Evolutionary conservation across 2,797 vertebrate genomes (phyloP), one percentile per base, ranked within the genome.

Genomic region (Labeo calbasu): DNA sequence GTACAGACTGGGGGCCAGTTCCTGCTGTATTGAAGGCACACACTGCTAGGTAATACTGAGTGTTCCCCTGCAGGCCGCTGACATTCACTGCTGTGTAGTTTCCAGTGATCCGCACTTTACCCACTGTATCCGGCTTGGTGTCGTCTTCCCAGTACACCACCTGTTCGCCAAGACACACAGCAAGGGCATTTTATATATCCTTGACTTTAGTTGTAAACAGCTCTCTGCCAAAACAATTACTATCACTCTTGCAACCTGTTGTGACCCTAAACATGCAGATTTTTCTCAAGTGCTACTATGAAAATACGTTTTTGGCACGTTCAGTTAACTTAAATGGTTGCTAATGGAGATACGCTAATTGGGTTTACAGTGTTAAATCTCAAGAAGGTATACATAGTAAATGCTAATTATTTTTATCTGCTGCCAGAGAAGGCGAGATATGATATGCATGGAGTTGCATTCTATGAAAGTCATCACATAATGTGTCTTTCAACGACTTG

Each of bases 21-120:
- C 98, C 98, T 0, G 97, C 97, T 0, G 96, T 98, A 89, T 98
- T 99, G 84, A 96, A 98, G 48, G 97, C 97, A n/a, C 96, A 94
- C 85, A 98, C 97, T 32, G 96, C 94, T 53, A 96, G 91, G 90
- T 95, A 97, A 92, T 98, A 98, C 0, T 86, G 95, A 3, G 96
- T 93, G 92, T 96, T 96, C 72, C 96, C 96, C 90, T 92, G 96
- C 92, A 99, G 92, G 17, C 96, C 96, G 0, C 91, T 95, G 84
- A 99, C 95, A 87, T 95, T 96, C 88, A 96, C 93, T 43, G 95
- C 94, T 0, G 96, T 97, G 92, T 95, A 94, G 89, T 98, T 97
- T 87, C 96, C 96, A 80, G 94, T 92, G 90, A 97, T 95, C 90
- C 95, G 95, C 65, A 98, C 92, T 94, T 95, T 96, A 82, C 95